Base-by-base conservation (phyloP, 2,888 invertebrate genomes). In the Leucoptera coffeella region DNA sequence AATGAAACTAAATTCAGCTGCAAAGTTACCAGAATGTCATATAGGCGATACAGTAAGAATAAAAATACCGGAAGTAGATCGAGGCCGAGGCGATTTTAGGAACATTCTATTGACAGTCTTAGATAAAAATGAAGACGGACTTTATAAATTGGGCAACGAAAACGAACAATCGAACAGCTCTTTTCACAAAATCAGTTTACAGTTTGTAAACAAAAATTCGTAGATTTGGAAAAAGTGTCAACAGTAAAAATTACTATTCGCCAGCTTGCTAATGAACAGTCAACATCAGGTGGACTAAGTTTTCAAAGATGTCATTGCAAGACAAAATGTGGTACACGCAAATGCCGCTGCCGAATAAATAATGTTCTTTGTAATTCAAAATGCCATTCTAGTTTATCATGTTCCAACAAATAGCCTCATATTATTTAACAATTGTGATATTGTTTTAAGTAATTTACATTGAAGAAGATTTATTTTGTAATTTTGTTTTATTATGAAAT, bases 11-110 rank as follows among this genome's bases (percentile, higher is more conserved):
- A 29, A 30, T 29, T 38, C 34, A 21, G 23, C 29, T 30, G 29
- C 20, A 19, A 36, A 37, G 26, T 35, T 36, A 25, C 30, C 29
- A 31, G 27, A 28, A 31, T 33, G 33, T 35, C 27, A 29, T 22
- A 32, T 39, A 27, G 38, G 35, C 29, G 34, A 39, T 32, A 38
- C 34, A 28, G 37, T 37, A 12, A 33, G 35, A 37, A 35, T 36
- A 27, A 29, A 35, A 35, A 32, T 39, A 30, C 33, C 34, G 33
- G 37, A 37, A 23, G 31, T 36, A 29, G 35, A 36, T 30, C 27
- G 35, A 38, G 35, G 32, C 19, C 33, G 31, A 25, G 33, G 36
- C 21, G 37, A 38, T 31, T 36, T 30, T 28, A 33, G 32, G 27
- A 37, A 35, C 30, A 27, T 38, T 28, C 27, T 34, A 24, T 20